Evolutionary conservation across 1,140 invertebrate species (phyloP), one percentile per base, ranked within the genome.

Genomic region (Spodoptera litura): DNA sequence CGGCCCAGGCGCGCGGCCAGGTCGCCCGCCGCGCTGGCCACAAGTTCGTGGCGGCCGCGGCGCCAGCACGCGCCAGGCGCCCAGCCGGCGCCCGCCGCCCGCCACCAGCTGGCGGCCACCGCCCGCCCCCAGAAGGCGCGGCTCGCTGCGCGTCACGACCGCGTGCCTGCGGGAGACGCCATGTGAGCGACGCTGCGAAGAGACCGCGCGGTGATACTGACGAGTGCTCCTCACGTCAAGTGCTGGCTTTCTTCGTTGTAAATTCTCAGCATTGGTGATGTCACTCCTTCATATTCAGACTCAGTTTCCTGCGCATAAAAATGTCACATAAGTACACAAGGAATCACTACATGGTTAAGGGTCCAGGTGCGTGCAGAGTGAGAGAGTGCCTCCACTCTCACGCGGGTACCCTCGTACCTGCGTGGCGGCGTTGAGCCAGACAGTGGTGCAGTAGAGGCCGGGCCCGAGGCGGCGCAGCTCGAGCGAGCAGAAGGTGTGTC

Each of bases 381-480:
- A 15, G 53, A 20, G 13, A 55, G 44, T 49, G 27, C 20, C 20
- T 20, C 20, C 20, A 20, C 20, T 20, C 20, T 20, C 20, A 20
- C 20, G 20, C 20, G 20, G 20, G 20, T 20, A 20, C 20, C 20
- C 20, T 20, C 20, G 20, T 25, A 91, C 91, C 84, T 92, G 91
- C 2, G 85, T 83, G 31, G 88, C 88, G 2, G 91, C 78, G 55
- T 90, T 93, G 15, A 93, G 87, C 88, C 89, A 91, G 13, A 93
- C 81, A 4, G 87, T 87, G 68, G 91, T 91, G 77, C 80, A 76
- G 71, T 83, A 87, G 8, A 82, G 83, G 0, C 62, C 74, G 4
- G 85, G 83, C 13, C 87, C 89, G 38, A 89, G 79, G 35, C 84
- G 81, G 31, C 76, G 79, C 71, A 84, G 81, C 64, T 84, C 81